Conservation (phyloP, 2,888 invertebrate species). For the Caenorhabditis panamensis region DNA sequence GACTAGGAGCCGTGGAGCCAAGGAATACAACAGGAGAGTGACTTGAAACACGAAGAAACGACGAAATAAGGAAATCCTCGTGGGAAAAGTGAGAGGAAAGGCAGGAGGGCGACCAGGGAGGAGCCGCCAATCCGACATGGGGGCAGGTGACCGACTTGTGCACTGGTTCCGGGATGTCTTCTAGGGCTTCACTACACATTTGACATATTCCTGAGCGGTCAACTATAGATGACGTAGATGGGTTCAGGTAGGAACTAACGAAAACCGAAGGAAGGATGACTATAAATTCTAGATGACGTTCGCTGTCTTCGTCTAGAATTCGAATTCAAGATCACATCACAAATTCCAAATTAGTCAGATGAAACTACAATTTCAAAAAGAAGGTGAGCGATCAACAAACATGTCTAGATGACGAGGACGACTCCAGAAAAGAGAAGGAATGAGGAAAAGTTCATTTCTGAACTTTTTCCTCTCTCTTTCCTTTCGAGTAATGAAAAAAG, state of each 20-base stretch:
- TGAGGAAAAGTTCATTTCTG: slow-evolving; percentile 2
- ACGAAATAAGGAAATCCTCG: slow-evolving; percentile 40
- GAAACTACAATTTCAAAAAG: background rate
- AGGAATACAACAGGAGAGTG: background rate
- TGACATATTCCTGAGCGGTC: too few species aligned
- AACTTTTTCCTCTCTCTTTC: background rate
- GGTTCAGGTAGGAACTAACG: too few species aligned
- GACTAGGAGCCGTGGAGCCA: background rate
- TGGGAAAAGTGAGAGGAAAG: slow-evolving; percentile 33
- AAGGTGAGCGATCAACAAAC: background rate
- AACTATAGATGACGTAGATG: too few species aligned
- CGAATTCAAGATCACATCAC: too few species aligned
- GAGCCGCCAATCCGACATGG: too few species aligned
- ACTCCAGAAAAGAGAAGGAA: background rate
- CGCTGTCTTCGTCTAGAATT: too few species aligned
- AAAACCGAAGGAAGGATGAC: too few species aligned
- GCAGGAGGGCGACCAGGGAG: background rate
- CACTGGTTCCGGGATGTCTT: background rate
- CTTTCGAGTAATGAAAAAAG: slow-evolving; percentile 6
- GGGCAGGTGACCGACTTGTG: slow-evolving; percentile 11
- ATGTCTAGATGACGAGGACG: background rate
- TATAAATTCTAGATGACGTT: slow-evolving; percentile 1
- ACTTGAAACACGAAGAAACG: slow-evolving; percentile 9
- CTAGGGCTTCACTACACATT: background rate
- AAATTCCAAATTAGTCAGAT: background rate